phyloP scores from a whole-genome alignment of 2,113 vertebrate genomes.

The Poecile atricapillus region DNA sequence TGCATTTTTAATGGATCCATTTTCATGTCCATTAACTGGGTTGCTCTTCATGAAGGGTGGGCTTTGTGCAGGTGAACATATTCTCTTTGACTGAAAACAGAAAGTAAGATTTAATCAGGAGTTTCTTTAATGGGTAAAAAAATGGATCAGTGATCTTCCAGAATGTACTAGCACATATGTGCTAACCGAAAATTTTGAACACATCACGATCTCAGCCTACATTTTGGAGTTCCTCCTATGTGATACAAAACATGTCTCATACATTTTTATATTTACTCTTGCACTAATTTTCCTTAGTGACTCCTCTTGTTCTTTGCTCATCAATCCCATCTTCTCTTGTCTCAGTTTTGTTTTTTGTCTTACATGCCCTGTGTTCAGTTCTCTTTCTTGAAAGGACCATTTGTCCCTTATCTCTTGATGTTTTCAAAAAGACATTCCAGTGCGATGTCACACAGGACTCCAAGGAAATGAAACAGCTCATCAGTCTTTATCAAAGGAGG shows the following conservation, averaged over 20 bases:
- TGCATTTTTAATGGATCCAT: not conserved
- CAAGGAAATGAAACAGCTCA: not conserved
- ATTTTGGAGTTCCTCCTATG: not conserved
- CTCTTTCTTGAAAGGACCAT: not conserved
- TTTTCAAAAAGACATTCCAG: not conserved
- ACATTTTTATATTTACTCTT: not conserved
- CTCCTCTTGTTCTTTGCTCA: not conserved
- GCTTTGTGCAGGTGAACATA: not conserved
- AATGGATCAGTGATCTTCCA: not conserved
- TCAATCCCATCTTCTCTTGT: not conserved
- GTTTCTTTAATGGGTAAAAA: not conserved
- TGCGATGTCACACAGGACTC: not conserved
- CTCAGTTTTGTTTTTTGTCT: not conserved
- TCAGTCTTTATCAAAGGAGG: not conserved
- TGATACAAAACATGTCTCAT: not conserved
- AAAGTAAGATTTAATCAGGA: not conserved
- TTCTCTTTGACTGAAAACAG: not conserved
- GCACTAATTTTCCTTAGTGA: not conserved
- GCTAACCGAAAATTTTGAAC: not conserved
- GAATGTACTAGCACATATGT: not conserved
- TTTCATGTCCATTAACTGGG: not conserved
- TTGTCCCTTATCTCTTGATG: not conserved
- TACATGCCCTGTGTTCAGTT: not conserved
- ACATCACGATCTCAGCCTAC: not conserved
- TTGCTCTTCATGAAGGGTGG: not conserved